Conservation (phyloP, 2,888 invertebrate genomes). For the Cephus spinipes region DNA sequence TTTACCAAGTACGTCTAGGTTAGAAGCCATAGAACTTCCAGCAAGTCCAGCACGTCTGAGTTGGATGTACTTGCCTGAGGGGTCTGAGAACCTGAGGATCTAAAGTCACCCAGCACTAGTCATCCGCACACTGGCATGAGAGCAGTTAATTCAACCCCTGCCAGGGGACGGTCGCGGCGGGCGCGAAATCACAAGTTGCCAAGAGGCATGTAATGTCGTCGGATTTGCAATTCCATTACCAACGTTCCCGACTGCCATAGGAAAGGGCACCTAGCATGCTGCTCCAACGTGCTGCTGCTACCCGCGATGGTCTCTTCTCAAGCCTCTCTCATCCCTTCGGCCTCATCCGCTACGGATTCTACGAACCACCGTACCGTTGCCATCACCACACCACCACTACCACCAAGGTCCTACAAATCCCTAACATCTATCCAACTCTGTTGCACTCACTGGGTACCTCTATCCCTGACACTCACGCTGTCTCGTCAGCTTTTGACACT, state of each 20-base stretch:
- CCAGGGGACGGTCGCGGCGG: conserved; percentile 32
- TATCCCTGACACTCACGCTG: background rate
- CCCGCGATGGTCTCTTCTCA: background rate
- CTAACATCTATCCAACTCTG: background rate
- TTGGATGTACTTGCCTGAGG: background rate
- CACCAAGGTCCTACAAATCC: background rate
- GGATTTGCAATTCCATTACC: conserved; percentile 64
- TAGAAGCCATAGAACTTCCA: background rate
- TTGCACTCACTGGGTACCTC: background rate
- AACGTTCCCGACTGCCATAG: conserved; percentile 39
- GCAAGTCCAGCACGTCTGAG: background rate
- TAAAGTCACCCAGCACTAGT: background rate
- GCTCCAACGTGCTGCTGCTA: background rate
- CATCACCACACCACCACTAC: background rate
- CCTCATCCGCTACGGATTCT: conserved; percentile 15
- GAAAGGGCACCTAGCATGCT: background rate
- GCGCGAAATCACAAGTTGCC: conserved; percentile 63
- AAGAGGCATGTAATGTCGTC: conserved; percentile 63
- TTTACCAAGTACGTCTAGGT: background rate
- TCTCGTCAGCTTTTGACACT: background rate
- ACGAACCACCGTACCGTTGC: background rate
- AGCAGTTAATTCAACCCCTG: conserved; percentile 5
- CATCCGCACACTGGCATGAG: conserved; percentile 1
- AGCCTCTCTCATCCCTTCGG: conserved; percentile 1
- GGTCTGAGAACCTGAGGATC: background rate